phyloP scores from a whole-genome alignment of 2,797 vertebrate genomes.

The Momotus momota region DNA sequence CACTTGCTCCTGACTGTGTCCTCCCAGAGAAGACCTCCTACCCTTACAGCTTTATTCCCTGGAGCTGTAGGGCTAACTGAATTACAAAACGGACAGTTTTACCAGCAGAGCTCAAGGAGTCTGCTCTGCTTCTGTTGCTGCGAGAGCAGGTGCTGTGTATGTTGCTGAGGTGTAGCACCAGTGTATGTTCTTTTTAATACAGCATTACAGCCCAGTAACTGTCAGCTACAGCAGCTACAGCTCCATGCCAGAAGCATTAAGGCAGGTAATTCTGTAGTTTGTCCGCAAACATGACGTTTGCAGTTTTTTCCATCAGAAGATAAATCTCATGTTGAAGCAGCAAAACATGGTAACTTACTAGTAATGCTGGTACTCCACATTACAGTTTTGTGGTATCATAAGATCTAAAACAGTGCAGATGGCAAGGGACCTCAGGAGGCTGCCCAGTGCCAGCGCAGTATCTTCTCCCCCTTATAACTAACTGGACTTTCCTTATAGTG shows the following conservation, averaged over 20 bases:
- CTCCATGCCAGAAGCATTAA: not conserved
- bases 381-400: rapidly evolving
- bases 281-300: rapidly evolving
- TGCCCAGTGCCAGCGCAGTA: not conserved
- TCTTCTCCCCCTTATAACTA: not conserved
- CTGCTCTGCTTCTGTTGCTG: not conserved
- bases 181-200: rapidly evolving
- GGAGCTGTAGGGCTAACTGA: not conserved
- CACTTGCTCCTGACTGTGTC: not conserved
- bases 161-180: not conserved
- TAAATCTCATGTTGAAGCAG: not conserved
- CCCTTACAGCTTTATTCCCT: not conserved
- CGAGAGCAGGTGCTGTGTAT: not conserved
- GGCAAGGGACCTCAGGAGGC: not conserved
- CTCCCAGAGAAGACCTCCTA: not conserved
- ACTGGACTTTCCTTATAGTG: not conserved
- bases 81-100: not conserved
- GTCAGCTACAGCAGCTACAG: not conserved
- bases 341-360: not conserved
- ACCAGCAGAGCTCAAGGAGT: not conserved
- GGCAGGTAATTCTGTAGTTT: not conserved
- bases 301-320: not conserved
- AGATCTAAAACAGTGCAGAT: not conserved
- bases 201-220: not conserved
- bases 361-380: not conserved